phyloP scores from a whole-genome alignment of 2,888 invertebrate genomes.

The Acanthoscelides obtectus region DNA sequence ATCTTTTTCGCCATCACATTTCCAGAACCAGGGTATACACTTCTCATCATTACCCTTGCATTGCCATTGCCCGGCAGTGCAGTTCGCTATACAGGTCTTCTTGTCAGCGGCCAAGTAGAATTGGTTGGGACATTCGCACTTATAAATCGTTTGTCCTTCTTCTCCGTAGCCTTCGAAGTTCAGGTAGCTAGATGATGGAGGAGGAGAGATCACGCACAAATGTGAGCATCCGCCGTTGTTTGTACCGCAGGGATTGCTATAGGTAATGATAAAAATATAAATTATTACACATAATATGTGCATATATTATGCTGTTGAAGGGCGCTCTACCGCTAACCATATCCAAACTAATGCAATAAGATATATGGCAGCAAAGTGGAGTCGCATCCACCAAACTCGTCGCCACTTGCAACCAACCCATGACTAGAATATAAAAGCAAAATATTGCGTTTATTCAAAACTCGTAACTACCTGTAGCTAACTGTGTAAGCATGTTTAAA shows the following conservation, averaged over 20 bases:
- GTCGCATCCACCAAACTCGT: no score
- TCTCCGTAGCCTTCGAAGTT: constrained; percentile 75
- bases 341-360: no score
- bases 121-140: constrained; percentile 94
- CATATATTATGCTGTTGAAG: no score
- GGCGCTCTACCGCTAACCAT: no score
- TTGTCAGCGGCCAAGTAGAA: constrained; percentile 76
- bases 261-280: no score
- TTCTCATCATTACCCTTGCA: constrained; percentile 67
- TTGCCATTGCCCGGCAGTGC: constrained; percentile 82
- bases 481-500: no score
- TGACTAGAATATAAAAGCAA: no score
- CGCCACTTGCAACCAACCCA: no score
- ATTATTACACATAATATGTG: no score
- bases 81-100: constrained; percentile 90
- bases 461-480: no score
- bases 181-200: constrained; percentile 68
- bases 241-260: constrained; percentile 83
- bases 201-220: constrained; percentile 86
- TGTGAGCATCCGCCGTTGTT: constrained; percentile 97
- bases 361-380: no score
- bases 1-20: constrained; percentile 88
- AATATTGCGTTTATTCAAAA: no score
- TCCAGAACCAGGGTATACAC: constrained; percentile 76
- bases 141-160: constrained; percentile 67